A percentile compares a stretch with the other conserved stretches of the same genome.
Conservation (phyloP, 2,113 vertebrate species). For the Lates calcarifer region DNA sequence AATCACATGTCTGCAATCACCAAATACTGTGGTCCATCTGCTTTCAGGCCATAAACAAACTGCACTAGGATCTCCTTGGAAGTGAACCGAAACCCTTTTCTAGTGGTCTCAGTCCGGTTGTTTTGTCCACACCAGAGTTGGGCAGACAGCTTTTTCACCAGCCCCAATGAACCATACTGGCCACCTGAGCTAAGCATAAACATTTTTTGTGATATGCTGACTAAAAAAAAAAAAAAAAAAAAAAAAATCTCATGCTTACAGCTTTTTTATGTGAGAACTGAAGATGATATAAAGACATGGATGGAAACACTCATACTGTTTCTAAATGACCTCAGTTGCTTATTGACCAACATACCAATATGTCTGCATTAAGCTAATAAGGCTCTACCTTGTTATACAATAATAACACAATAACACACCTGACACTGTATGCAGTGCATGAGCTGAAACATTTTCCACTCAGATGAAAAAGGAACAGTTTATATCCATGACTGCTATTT, state of each 20-base stretch:
- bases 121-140: no score
- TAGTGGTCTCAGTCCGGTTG: no score
- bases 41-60: background rate
- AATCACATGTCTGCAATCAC: no score
- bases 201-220: background rate
- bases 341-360: background rate
- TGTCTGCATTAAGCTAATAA: background rate
- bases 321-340: no score
- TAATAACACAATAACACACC: background rate
- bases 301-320: background rate
- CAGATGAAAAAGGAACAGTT: conserved; percentile 23
- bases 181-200: background rate
- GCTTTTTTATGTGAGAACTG: background rate
- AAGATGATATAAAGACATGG: background rate
- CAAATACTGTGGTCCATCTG: no score
- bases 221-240: no score
- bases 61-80: no score
- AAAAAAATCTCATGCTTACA: no score
- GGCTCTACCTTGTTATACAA: background rate
- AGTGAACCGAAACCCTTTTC: no score
- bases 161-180: background rate
- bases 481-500: conserved; percentile 8
- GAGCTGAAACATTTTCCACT: background rate
- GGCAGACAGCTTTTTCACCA: no score
- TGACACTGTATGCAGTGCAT: background rate